Conservation (phyloP, 2,113 vertebrate genomes). For the Noturus placidus region DNA sequence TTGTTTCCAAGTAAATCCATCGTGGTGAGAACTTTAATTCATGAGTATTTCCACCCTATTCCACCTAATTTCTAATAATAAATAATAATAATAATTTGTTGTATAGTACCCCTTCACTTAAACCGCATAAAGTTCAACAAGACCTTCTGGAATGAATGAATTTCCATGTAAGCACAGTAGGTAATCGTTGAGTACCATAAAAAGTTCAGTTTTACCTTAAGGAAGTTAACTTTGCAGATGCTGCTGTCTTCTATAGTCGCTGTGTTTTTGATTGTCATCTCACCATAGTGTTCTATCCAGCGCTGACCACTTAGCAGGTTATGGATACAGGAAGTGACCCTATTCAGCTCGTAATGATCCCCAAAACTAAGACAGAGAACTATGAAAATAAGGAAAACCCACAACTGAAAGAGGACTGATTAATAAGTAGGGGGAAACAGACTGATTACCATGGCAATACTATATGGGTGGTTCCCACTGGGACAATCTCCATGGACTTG, state of each 20-base stretch:
- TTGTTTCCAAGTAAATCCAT: too few relatives aligned
- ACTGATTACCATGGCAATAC: constrained; percentile 78
- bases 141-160: not conserved
- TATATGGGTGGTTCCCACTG: constrained; percentile 88
- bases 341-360: constrained; percentile 96
- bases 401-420: not conserved
- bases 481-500: constrained; percentile 98
- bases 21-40: too few relatives aligned
- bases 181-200: not conserved
- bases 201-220: constrained; percentile 79
- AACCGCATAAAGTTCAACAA: not conserved
- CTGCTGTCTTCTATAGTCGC: constrained; percentile 73
- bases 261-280: constrained; percentile 87
- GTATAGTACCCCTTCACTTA: not conserved
- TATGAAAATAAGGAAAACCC: not conserved
- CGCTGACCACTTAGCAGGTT: constrained; percentile 97
- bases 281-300: constrained; percentile 98
- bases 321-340: constrained; percentile 97
- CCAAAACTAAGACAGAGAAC: constrained; percentile 68
- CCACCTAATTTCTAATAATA: not conserved
- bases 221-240: constrained; percentile 92
- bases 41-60: too few relatives aligned
- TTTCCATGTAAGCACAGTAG: not conserved
- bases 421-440: not conserved
- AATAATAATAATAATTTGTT: not conserved